phyloP scores from a whole-genome alignment of 2,797 vertebrate species.

The Muscicapa striata region DNA sequence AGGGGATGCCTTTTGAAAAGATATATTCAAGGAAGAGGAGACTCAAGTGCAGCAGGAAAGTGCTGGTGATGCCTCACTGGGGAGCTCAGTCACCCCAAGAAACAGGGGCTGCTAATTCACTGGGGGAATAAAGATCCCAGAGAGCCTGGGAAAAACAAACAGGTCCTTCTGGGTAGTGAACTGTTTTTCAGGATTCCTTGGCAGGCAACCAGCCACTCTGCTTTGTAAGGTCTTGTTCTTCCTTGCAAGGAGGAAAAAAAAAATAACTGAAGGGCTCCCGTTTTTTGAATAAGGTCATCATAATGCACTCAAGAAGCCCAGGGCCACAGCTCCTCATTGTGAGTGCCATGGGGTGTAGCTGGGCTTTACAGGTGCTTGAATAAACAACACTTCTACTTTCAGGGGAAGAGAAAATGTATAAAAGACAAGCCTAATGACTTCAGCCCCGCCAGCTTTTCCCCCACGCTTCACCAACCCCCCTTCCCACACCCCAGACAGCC shows the following conservation, averaged over 20 bases:
- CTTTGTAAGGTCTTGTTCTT: slow-evolving; percentile 62
- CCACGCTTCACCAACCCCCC: not conserved
- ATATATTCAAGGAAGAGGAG: not conserved
- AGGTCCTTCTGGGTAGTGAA: slow-evolving; percentile 64
- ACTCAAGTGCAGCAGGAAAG: not conserved
- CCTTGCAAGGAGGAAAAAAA: slow-evolving; percentile 29
- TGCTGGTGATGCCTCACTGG: not conserved
- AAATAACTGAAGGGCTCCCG: slow-evolving; percentile 10
- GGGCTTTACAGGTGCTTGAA: slow-evolving; percentile 55
- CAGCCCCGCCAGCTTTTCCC: not conserved
- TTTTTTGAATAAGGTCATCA: slow-evolving; percentile 54
- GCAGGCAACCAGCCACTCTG: slow-evolving; percentile 62
- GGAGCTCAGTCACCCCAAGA: slow-evolving; percentile 11
- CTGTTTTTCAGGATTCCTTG: slow-evolving; percentile 71
- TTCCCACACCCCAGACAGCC: not conserved
- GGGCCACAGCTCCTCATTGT: not conserved
- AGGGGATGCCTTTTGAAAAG: not conserved
- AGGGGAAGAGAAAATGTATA: slow-evolving; percentile 5
- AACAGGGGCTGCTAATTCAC: slow-evolving; percentile 43
- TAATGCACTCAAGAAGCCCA: slow-evolving; percentile 17
- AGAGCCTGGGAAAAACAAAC: slow-evolving; percentile 73
- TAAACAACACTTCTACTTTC: slow-evolving; percentile 31
- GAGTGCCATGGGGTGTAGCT: slow-evolving; percentile 17
- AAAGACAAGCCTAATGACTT: slow-evolving; percentile 32
- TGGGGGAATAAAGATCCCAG: slow-evolving; percentile 49